Evolutionary conservation across 2,113 vertebrate genomes (phyloP), one percentile per base, ranked within the genome.

Genomic region (Gorsachius goisagi): DNA sequence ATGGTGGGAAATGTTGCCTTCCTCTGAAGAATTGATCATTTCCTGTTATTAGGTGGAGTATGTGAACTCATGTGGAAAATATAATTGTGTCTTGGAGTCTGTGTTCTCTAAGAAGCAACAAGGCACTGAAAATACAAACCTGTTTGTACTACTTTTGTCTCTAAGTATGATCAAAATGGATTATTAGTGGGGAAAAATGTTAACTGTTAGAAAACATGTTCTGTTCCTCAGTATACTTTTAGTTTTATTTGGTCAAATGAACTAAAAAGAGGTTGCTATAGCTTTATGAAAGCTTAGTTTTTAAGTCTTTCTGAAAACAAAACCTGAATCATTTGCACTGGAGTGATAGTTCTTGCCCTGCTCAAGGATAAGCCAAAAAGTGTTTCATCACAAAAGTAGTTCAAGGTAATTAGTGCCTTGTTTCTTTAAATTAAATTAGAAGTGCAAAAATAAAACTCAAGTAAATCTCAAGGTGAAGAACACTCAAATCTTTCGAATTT

Each of bases 331-430:
- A 44, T 78, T 93, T 89, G 44, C 68, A 32, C 30, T 73, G 28
- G 28, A 79, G 19, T 82, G 81, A 66, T 67, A 82, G 71, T 91
- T 96, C 89, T 94, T 95, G 78, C 62, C 82, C 68, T 96, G 79
- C 76, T 95, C 95, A 97, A 98, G 97, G 97, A 83, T 97, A 96
- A 97, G 72, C 66, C 85, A 71, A 83, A 78, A 93, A 96, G 49
- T 85, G 44, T 93, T 97, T 97, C 87, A 94, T 75, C 67, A 53
- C 60, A 81, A 93, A 94, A 97, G 95, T 95, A 97, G 96, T 97
- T 98, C 97, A 98, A 98, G 97, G 96, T 92, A 97, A 97, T 97
- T 97, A 93, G 90, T 81, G 53, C 95, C 85, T 85, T 96, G 89
- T 96, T 96, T 96, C 92, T 96, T 97, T 97, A 97, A 97, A 94